Base-by-base conservation (phyloP, 1,140 invertebrate genomes). In the Macrobrachium nipponense region DNA sequence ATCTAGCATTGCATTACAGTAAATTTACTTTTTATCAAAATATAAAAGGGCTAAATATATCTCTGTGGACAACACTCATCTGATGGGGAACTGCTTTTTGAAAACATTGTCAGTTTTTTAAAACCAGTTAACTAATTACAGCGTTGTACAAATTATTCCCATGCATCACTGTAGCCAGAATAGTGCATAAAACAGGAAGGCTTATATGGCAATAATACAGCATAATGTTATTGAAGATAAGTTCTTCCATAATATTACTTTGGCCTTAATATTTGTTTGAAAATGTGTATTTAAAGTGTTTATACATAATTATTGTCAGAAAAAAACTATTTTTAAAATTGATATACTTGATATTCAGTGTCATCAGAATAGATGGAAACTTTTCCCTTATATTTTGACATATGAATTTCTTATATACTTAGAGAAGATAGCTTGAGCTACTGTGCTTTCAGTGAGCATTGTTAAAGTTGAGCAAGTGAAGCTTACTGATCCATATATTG, bases 201-300 rank as follows among this genome's bases (percentile, higher is more conserved):
- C 84, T 86, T 86, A 86, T 80, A 80, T 80, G 84, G 84, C 84
- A 86, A 80, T 86, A 80, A 86, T 80, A 62, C 64, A 80, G 80
- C 73, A 87, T 81, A 81, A 82, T 82, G 80, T 87, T 87, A 81
- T 81, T 87, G 85, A 66, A 77, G 85, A 82, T 87, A 82, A 81
- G 85, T 87, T 87, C 85, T 87, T 87, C 85, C 85, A 87, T 87
- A 81, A 81, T 87, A 87, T 87, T 87, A 79, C 85, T 87, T 87
- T 87, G 85, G 85, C 85, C 85, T 87, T 87, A 87, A 77, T 78
- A 87, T 87, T 87, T 87, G 85, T 87, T 87, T 87, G 80, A 82
- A 44, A 70, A 87, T 62, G 64, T 81, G 79, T 81, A 81, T 78
- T 87, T 81, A 81, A 77, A 81, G 60, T 87, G 76, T 87, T 87